Evolutionary conservation across 2,888 invertebrate genomes (phyloP), one percentile per base, ranked within the genome.

Genomic region (Epinotia brunnichana): DNA sequence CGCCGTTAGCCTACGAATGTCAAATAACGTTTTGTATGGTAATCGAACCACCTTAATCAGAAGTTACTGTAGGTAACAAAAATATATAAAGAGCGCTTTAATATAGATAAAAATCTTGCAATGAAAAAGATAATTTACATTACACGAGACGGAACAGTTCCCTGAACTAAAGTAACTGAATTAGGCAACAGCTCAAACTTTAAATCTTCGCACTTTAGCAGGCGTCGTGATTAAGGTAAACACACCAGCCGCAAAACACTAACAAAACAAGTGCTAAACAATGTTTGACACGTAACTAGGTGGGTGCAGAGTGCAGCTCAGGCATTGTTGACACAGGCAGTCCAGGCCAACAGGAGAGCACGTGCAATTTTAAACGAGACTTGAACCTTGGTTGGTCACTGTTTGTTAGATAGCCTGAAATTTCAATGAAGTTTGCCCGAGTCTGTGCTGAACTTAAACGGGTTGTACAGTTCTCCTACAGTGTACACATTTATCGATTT

Each of bases 291-390:
- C 85, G 88, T 86, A 89, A 87, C 89, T 84, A 87, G 86, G 84
- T 86, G 87, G 84, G 84, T 86, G 86, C 83, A 85, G 84, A 85
- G 85, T 86, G 84, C 85, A 83, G 83, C 83, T 83, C 82, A 83
- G 80, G 82, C 83, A 80, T 75, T 90, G 90, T 92, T 88, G 87
- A 88, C 87, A 86, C 80, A 84, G 82, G 77, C 80, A 80, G 81
- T 79, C 80, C 82, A 81, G 81, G 77, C 82, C 84, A 86, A 85
- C 86, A 85, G 78, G 78, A 81, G 79, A 80, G 85, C 85, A 84
- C 85, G 85, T 88, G 88, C 87, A 91, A 91, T 90, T 90, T 91
- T 91, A 91, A 90, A 87, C 85, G 84, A 81, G 82, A 83, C 82
- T 83, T 82, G 83, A 83, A 84, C 82, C 77, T 76, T 74, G 77